phyloP scores from a whole-genome alignment of 1,140 invertebrate species.

The Euwallacea fornicatus region DNA sequence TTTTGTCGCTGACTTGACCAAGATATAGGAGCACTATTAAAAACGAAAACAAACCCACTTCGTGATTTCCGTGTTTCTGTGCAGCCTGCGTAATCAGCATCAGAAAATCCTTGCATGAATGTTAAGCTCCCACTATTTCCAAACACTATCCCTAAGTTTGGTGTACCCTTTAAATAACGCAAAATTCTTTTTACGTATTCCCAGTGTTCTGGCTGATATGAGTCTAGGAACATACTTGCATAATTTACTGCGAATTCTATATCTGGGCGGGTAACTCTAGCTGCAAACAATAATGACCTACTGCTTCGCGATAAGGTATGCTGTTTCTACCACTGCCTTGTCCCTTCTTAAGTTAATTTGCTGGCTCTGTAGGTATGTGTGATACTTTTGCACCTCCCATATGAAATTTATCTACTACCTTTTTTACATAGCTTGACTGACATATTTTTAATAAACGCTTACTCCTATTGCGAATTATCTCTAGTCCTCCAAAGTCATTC shows the following conservation, averaged over 20 bases:
- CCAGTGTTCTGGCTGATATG: slow-evolving; percentile 46
- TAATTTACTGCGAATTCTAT: slow-evolving; percentile 51
- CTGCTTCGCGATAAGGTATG: slow-evolving; percentile 48
- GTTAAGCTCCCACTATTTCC: slow-evolving; percentile 14
- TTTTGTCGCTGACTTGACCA: slow-evolving; percentile 53
- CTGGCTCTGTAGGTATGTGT: slow-evolving; percentile 11
- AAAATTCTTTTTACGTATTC: slow-evolving; percentile 50
- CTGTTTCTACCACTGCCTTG: neutral
- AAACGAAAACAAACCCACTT: slow-evolving; percentile 50
- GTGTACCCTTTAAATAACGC: slow-evolving; percentile 54
- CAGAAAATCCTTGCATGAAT: slow-evolving; percentile 42
- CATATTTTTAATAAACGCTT: slow-evolving; percentile 8
- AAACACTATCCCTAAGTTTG: slow-evolving; percentile 44
- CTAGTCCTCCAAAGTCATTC: slow-evolving; percentile 17
- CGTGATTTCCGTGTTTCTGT: slow-evolving; percentile 47
- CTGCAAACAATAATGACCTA: slow-evolving; percentile 52
- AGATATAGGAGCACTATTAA: slow-evolving; percentile 45
- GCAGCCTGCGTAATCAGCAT: slow-evolving; percentile 53
- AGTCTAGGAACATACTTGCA: slow-evolving; percentile 43
- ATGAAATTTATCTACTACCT: slow-evolving; percentile 32
- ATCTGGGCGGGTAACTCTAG: slow-evolving; percentile 51
- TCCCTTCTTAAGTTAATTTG: neutral
- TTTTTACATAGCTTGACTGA: slow-evolving; percentile 24
- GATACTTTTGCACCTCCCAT: slow-evolving; percentile 20
- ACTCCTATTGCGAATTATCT: slow-evolving; percentile 15